Conservation (phyloP, 2,797 vertebrate species). For the Pachyuromys duprasi region DNA sequence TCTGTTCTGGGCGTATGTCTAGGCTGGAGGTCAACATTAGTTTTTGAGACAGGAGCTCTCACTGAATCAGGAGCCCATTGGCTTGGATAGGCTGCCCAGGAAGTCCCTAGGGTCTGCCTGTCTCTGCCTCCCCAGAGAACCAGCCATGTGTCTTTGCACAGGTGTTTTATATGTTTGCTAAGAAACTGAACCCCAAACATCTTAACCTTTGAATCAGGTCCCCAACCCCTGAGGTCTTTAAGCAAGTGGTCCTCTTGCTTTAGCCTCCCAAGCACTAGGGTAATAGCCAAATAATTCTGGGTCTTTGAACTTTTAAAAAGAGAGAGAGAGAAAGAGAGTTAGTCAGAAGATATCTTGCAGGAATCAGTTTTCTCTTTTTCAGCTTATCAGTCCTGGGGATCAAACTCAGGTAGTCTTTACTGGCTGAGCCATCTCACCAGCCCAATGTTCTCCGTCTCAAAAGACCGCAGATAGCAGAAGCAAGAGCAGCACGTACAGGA, state of each 20-base stretch:
- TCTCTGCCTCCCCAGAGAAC: background rate
- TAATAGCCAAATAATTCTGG: background rate
- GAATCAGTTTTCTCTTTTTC: background rate
- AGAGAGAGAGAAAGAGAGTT: no score
- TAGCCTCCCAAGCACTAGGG: no score
- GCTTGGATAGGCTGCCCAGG: background rate
- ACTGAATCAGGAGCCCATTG: background rate
- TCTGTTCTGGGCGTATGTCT: background rate
- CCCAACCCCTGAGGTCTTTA: background rate
- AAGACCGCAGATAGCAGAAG: background rate
- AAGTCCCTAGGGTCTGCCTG: background rate
- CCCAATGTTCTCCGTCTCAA: background rate
- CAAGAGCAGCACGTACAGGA: rapidly evolving
- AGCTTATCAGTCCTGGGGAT: background rate
- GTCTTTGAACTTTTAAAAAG: background rate
- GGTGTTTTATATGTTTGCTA: background rate
- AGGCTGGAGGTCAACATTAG: background rate
- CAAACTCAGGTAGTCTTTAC: background rate
- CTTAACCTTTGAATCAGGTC: background rate
- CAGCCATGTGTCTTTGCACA: background rate
- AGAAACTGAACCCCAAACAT: background rate
- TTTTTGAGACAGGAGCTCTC: background rate
- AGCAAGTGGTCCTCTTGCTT: background rate
- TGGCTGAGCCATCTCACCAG: background rate
- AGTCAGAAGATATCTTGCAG: background rate